phyloP scores from a whole-genome alignment of 2,113 vertebrate genomes.

The Istiophorus platypterus region DNA sequence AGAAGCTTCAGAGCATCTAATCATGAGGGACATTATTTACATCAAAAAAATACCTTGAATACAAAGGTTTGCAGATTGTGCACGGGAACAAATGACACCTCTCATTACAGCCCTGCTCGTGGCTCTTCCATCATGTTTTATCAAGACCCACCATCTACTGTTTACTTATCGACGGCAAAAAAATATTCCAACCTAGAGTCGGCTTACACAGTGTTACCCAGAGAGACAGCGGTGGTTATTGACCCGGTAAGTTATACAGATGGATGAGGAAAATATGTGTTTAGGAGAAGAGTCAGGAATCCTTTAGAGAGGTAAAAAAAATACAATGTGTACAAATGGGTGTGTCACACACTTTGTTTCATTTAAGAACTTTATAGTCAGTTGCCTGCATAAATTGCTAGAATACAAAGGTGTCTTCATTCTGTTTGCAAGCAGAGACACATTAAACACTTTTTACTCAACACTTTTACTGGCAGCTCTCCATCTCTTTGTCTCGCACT shows the following conservation, averaged over 20 bases:
- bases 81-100: constrained; percentile 33
- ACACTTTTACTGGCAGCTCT: constrained; percentile 29
- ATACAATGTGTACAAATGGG: not conserved
- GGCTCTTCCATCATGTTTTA: constrained; percentile 40
- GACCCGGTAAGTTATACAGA: constrained; percentile 16
- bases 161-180: constrained; percentile 33
- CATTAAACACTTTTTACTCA: constrained; percentile 10
- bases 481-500: constrained; percentile 30
- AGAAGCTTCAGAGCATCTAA: constrained; percentile 19
- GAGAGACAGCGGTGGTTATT: constrained; percentile 22
- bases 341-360: not conserved
- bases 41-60: constrained; percentile 27
- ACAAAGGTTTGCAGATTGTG: not conserved
- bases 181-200: constrained; percentile 37
- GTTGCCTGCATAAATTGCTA: not conserved
- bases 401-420: constrained; percentile 29
- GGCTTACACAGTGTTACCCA: constrained; percentile 6
- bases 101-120: constrained; percentile 31
- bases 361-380: constrained; percentile 3
- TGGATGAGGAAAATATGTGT: constrained; percentile 17
- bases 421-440: constrained; percentile 23
- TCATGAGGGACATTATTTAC: constrained; percentile 26
- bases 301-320: constrained; percentile 8
- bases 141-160: constrained; percentile 35
- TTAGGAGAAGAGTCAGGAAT: not conserved